Evolutionary conservation across 2,888 invertebrate genomes (phyloP).

Genomic region (Callosobruchus maculatus): DNA sequence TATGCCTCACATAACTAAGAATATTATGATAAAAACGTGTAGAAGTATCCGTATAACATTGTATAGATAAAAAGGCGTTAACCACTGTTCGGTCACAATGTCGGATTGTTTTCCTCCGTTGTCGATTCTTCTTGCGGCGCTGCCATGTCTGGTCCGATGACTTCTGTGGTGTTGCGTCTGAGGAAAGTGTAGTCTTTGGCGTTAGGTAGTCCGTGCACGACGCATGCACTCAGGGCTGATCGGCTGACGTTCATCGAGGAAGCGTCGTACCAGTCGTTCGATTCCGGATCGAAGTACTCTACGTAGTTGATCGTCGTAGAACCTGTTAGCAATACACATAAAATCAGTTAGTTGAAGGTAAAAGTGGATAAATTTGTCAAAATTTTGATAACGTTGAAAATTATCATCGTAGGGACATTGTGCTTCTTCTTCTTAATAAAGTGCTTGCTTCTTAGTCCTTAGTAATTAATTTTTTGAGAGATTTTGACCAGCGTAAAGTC

Average conservation of each 20-base stretch:
- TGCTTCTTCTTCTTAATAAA: too few species aligned
- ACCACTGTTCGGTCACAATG: constrained; percentile 22
- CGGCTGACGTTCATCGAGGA: constrained; percentile 78
- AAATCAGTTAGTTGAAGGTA: too few species aligned
- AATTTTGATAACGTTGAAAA: too few species aligned
- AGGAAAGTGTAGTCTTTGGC: constrained; percentile 62
- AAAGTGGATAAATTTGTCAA: too few species aligned
- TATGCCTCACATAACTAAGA: neutral
- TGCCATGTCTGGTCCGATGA: constrained; percentile 32
- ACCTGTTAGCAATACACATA: constrained; percentile 53
- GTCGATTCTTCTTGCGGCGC: neutral
- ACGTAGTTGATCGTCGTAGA: constrained; percentile 69
- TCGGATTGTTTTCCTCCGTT: neutral
- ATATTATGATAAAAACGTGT: neutral
- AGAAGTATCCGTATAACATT: constrained; percentile 15
- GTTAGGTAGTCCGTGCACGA: constrained; percentile 68
- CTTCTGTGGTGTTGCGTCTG: constrained; percentile 32
- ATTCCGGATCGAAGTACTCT: constrained; percentile 67
- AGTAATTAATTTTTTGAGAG: too few species aligned
- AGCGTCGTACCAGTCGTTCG: constrained; percentile 64
- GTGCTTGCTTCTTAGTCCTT: too few species aligned
- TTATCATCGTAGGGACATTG: too few species aligned
- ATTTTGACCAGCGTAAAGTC: too few species aligned
- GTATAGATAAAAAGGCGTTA: constrained; percentile 40
- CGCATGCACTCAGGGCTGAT: constrained; percentile 77